A percentile compares a stretch with the other conserved stretches of the same genome.
Evolutionary conservation across 1,140 invertebrate species (phyloP).

Genomic region (Drosophila suzukii): DNA sequence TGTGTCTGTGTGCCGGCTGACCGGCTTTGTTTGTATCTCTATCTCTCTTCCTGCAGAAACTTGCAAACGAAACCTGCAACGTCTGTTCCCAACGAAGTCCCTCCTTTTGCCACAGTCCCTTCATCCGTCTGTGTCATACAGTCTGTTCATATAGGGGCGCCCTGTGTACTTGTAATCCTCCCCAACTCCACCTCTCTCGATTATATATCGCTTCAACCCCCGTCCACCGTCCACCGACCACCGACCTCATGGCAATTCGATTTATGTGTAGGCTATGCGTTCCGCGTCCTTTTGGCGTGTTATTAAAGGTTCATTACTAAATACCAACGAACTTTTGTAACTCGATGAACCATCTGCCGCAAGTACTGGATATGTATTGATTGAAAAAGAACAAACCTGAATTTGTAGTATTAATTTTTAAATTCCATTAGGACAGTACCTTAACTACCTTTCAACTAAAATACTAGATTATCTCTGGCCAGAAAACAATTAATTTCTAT

Average conservation of each 20-base stretch:
- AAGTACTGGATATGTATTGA: neutral
- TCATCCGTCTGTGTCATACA: neutral
- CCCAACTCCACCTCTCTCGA: slow-evolving; percentile 4
- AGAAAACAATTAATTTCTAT: slow-evolving; percentile 30
- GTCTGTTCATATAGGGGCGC: slow-evolving; percentile 34
- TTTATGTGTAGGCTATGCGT: slow-evolving; percentile 35
- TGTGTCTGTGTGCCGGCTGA: slow-evolving; percentile 41
- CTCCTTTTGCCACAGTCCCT: slow-evolving; percentile 1
- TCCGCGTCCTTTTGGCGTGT: slow-evolving; percentile 36
- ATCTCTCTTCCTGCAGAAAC: slow-evolving; percentile 24
- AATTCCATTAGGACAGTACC: no score
- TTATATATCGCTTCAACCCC: slow-evolving; percentile 13
- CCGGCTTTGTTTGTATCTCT: slow-evolving; percentile 36
- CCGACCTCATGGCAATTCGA: slow-evolving; percentile 14
- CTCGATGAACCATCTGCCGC: slow-evolving; percentile 6
- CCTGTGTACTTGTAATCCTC: slow-evolving; percentile 28
- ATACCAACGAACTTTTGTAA: slow-evolving; percentile 14
- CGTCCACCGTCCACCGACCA: slow-evolving; percentile 1
- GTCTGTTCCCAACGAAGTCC: slow-evolving; percentile 1
- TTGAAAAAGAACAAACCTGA: neutral
- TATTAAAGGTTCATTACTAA: slow-evolving; percentile 69
- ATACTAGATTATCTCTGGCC: neutral
- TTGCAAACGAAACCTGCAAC: slow-evolving; percentile 24
- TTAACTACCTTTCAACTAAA: no score
- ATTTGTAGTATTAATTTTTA: neutral